These are phyloP conservation scores for Toxotes lorentzi DNA, from an alignment of 2,797 vertebrate genomes.

Conservation along the genomic window DNA sequence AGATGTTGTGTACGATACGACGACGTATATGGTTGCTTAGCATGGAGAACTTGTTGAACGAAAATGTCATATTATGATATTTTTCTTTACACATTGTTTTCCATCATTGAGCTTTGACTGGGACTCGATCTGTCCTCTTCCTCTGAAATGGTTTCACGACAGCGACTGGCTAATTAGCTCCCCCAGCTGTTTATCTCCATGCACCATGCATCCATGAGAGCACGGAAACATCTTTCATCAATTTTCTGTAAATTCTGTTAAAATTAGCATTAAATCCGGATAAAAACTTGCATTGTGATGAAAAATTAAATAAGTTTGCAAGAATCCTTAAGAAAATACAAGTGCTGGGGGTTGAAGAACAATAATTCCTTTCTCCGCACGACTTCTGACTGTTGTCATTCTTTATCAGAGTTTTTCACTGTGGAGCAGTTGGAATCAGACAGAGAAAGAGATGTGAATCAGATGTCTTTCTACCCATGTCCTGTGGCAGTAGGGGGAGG, in stretches of 20 bases:
- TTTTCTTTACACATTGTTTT: neutral
- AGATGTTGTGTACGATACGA: neutral
- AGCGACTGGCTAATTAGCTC: neutral
- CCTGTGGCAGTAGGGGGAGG: slow-evolving; percentile 18
- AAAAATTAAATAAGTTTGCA: neutral
- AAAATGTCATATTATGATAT: neutral
- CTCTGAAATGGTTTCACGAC: neutral
- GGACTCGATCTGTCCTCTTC: neutral
- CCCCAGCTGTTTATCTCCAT: neutral
- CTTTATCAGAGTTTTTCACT: neutral
- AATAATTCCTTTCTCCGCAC: neutral
- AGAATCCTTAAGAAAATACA: neutral
- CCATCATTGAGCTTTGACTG: neutral
- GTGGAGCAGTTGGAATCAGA: slow-evolving; percentile 9
- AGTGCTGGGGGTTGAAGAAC: neutral
- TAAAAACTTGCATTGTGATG: neutral
- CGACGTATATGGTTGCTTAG: too few species aligned
- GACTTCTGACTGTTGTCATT: neutral
- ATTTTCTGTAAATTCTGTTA: neutral
- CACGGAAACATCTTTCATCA: neutral
- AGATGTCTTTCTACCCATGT: slow-evolving; percentile 20
- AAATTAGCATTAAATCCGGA: neutral
- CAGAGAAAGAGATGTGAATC: slow-evolving; percentile 37
- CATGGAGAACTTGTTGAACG: neutral
- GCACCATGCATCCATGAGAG: neutral